A percentile compares a stretch with the other conserved stretches of the same genome.
phyloP scores from a whole-genome alignment of 2,888 invertebrate species.

The Eupelmus urozonus region DNA sequence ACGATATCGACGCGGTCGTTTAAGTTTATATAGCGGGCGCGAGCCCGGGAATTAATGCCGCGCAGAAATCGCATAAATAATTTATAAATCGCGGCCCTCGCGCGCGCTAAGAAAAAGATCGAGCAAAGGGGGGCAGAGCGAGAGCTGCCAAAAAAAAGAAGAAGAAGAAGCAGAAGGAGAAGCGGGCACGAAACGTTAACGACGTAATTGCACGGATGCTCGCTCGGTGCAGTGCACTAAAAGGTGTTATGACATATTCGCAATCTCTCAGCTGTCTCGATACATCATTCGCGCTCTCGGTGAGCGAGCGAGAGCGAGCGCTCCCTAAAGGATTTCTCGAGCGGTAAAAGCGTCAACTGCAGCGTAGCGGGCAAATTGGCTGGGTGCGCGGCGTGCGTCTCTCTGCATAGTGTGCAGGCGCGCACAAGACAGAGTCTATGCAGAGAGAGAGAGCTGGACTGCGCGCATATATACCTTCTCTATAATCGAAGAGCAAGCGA shows the following conservation, averaged over 20 bases:
- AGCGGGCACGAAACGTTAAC: slow-evolving; percentile 18
- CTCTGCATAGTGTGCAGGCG: slow-evolving; percentile 9
- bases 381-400: slow-evolving; percentile 20
- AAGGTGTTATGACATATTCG: slow-evolving; percentile 44
- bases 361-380: slow-evolving; percentile 49
- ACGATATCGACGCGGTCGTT: not conserved
- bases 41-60: not conserved
- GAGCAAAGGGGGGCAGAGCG: not conserved
- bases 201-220: slow-evolving; percentile 34
- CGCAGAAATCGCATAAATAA: slow-evolving; percentile 27
- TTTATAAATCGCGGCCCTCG: slow-evolving; percentile 19
- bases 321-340: not conserved
- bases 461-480: not conserved
- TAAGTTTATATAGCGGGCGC: no score
- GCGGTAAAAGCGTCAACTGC: slow-evolving; percentile 43
- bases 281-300: slow-evolving; percentile 29
- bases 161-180: not conserved
- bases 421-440: no score
- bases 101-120: not conserved
- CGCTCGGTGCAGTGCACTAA: not conserved
- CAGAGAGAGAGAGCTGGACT: no score
- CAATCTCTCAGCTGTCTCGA: slow-evolving; percentile 50
- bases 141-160: not conserved
- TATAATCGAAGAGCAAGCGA: not conserved
- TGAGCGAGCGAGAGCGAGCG: not conserved